Conservation (phyloP, 2,888 invertebrate genomes). For the Hypsopygia costalis region DNA sequence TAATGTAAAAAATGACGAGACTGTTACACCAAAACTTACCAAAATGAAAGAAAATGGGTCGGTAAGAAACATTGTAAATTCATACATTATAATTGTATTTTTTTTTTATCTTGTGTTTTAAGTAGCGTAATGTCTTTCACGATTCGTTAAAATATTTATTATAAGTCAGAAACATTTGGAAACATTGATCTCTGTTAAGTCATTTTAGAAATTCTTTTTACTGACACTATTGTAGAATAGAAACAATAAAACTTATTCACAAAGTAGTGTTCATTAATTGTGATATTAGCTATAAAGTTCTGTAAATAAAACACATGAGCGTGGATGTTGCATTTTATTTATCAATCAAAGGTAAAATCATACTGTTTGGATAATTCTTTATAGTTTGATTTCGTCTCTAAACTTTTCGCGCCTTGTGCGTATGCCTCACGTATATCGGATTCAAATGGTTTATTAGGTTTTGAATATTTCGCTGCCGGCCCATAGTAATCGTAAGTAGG, state of each 20-base stretch:
- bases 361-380: constrained; percentile 56
- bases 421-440: constrained; percentile 67
- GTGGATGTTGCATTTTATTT: constrained; percentile 6
- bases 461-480: constrained; percentile 55
- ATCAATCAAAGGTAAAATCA: constrained; percentile 63
- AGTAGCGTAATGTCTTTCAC: neutral
- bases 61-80: constrained; percentile 5
- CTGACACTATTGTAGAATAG: neutral
- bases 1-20: neutral
- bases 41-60: constrained; percentile 27
- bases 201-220: constrained; percentile 4
- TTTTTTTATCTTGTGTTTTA: neutral
- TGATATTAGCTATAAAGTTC: constrained; percentile 21
- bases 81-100: neutral
- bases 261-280: constrained; percentile 23
- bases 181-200: constrained; percentile 10
- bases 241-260: constrained; percentile 10
- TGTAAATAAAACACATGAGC: constrained; percentile 8
- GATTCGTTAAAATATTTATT: constrained; percentile 9
- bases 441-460: constrained; percentile 52
- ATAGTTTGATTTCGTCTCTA: constrained; percentile 53
- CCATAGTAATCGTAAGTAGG: constrained; percentile 84
- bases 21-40: constrained; percentile 11
- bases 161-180: neutral
- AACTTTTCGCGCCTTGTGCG: constrained; percentile 63